Base-by-base conservation (phyloP, 2,888 invertebrate genomes). In the Drosophila longiperda region DNA sequence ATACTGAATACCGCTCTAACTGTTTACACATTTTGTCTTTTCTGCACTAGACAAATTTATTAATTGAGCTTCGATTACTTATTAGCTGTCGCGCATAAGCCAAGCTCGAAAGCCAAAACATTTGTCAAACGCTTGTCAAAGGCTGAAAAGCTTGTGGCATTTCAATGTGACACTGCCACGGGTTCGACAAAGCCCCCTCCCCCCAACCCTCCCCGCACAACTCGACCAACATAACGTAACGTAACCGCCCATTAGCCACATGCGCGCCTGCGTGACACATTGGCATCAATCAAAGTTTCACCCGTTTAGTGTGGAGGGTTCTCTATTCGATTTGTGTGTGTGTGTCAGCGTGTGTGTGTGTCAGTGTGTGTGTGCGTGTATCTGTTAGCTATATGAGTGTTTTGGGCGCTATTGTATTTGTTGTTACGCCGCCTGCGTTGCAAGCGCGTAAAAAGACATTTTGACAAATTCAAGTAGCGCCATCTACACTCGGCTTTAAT, bases 181-280 rank as follows among this genome's bases (percentile, higher is more conserved):
- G 26, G 38, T 8, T 29, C 55, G 15, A 23, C 6, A 29, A 29
- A 12, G 8, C 7, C 36, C 23, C 33, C 20, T 1, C 1, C 26
- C 9, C 17, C 7, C 29, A 26, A 1, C 12, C 29, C 17, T 17
- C 17, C 3, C 36, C n/a, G 26, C 7, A 9, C 23, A n/a, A 8
- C 29, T 15, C 29, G 5, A 15, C 29, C 15, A 15, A 34, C 20
- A 20, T 29, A 57, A 42, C 29, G 57, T 36, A 55, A 70, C 64
- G 73, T 73, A 77, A 83, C 82, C 81, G 84, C 89, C 87, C 87
- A 87, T 91, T 90, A 91, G 89, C 91, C 89, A 92, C 91, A 91
- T 91, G 92, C 90, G 91, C 91, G 89, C 87, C 91, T 92, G 92
- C 91, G 91, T 91, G 91, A 91, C 92, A 91, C 78, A 82, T 87